Evolutionary conservation across 2,113 vertebrate genomes (phyloP), one percentile per base, ranked within the genome.

Genomic region (Anguilla japonica): DNA sequence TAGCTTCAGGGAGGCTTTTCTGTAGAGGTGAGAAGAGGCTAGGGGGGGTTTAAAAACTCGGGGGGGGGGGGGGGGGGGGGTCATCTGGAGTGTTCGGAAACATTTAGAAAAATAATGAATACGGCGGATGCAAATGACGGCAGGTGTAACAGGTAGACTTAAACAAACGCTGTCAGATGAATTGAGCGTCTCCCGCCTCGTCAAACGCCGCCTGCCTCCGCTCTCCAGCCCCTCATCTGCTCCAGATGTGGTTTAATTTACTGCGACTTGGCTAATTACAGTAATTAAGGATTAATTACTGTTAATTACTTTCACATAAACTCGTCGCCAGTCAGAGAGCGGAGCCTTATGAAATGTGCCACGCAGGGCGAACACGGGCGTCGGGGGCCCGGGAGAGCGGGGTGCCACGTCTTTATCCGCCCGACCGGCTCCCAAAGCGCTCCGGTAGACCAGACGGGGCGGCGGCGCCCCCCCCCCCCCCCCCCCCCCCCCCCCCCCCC

Each of bases 241-340:
- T 98, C 98, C 98, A 99, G 97, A 98, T 98, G 98, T 97, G 97
- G 97, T 96, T 97, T 99, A 97, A 99, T 99, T 99, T 98, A 98
- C 97, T 98, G 98, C 96, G 95, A 98, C 97, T 98, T 97, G 96
- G 97, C 97, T 99, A 99, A 99, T 99, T 98, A 99, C 95, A 96
- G 97, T 99, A 98, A 99, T 99, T 98, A 98, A 97, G 97, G 96
- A 98, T 98, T 99, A 99, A 99, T 99, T 98, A 98, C 96, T 97
- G 97, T 98, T 98, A 98, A 98, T 99, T 98, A 98, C 97, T 98
- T 98, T 97, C 97, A 98, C 97, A 98, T 98, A 98, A 98, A 98
- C 97, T 97, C 97, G 97, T 97, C 95, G 97, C 97, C 97, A 97
- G 98, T 98, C 98, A 99, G 96, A 97, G 97, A 97, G 97, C 96